These are phyloP conservation scores for Progne subis DNA, from an alignment of 2,113 vertebrate genomes.

Conservation along the genomic window DNA sequence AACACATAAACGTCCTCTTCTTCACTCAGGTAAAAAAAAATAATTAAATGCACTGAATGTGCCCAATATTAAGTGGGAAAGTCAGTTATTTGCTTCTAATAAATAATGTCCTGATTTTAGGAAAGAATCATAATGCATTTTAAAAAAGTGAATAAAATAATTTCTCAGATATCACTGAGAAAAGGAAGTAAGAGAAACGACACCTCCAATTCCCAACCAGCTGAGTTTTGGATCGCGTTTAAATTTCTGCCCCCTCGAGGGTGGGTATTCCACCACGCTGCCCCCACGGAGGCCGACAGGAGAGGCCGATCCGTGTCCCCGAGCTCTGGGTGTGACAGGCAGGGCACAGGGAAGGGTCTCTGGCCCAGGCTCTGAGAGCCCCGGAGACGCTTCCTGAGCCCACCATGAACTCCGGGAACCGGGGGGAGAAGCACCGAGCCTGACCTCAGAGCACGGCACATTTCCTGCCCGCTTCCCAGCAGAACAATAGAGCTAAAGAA, in stretches of 20 bases:
- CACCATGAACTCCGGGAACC: rapidly evolving
- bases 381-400: not conserved
- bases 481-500: constrained; percentile 9
- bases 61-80: not conserved
- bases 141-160: not conserved
- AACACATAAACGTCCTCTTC: not conserved
- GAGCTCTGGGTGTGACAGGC: not conserved
- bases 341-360: not conserved
- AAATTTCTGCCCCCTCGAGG: not conserved
- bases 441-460: not conserved
- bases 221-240: not conserved
- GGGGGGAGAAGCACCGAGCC: not conserved
- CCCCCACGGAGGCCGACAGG: not conserved
- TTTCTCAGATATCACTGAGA: not conserved
- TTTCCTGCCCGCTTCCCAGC: constrained; percentile 9
- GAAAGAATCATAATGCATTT: not conserved
- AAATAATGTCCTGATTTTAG: not conserved
- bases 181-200: not conserved
- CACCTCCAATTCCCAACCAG: not conserved
- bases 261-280: rapidly evolving
- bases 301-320: not conserved
- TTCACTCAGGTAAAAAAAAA: not conserved
- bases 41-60: not conserved
- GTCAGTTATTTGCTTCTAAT: not conserved
- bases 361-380: not conserved